Conservation (phyloP, 2,797 vertebrate genomes). For the Gambusia yucatana region DNA sequence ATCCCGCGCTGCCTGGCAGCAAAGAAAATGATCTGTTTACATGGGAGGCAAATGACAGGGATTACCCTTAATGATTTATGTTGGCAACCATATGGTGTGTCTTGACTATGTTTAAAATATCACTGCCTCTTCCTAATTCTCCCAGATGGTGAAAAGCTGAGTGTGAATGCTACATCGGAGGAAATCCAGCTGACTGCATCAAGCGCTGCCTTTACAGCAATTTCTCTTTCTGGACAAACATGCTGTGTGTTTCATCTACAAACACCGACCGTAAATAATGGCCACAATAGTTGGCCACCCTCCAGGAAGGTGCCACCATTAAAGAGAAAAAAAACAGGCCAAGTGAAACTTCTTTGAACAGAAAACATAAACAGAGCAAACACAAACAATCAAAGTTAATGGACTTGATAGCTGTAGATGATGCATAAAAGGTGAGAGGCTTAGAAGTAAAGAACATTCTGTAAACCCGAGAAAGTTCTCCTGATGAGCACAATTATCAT, state of each 20-base stretch:
- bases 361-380: neutral
- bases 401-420: neutral
- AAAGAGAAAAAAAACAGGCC: neutral
- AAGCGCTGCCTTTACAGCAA: neutral
- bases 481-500: neutral
- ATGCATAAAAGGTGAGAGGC: neutral
- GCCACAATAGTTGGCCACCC: neutral
- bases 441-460: neutral
- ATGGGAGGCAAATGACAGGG: conserved; percentile 1
- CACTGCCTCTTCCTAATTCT: neutral
- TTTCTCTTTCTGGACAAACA: neutral
- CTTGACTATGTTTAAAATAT: conserved; percentile 1
- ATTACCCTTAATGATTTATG: conserved; percentile 3
- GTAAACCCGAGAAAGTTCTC: neutral
- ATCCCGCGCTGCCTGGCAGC: neutral
- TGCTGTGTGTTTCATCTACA: neutral
- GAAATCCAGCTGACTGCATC: neutral
- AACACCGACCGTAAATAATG: neutral
- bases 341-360: neutral
- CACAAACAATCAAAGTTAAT: neutral
- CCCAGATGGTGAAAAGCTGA: neutral
- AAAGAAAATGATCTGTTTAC: conserved; percentile 4
- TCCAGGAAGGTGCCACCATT: neutral
- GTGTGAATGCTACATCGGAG: neutral
- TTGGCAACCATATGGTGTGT: neutral